Evolutionary conservation across 2,797 vertebrate species (phyloP).

Genomic region (Macropodus opercularis): DNA sequence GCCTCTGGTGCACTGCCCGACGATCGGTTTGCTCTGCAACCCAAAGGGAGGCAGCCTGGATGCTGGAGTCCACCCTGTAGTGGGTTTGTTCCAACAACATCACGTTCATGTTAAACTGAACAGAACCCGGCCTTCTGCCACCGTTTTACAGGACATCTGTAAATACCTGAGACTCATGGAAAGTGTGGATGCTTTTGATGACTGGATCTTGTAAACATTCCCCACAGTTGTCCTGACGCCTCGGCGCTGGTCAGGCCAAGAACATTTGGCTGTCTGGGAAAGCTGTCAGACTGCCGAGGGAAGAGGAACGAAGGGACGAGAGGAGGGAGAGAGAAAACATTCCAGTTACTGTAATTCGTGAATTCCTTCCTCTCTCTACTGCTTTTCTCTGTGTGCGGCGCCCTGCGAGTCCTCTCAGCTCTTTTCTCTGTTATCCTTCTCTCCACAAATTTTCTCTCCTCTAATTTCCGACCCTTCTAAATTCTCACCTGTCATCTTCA

Average conservation of each 20-base stretch:
- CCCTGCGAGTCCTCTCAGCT: neutral
- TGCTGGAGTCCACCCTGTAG: too few relatives aligned
- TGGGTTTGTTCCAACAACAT: conserved; percentile 31
- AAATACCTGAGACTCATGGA: conserved; percentile 32
- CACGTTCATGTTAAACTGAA: conserved; percentile 12
- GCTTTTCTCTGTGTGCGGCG: neutral
- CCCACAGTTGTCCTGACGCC: conserved; percentile 36
- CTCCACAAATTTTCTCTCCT: neutral
- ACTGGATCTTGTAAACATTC: conserved; percentile 40
- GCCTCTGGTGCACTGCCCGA: conserved; percentile 31
- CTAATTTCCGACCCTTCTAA: neutral
- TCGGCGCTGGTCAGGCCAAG: conserved; percentile 42
- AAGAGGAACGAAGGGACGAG: conserved; percentile 22
- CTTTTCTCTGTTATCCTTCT: neutral
- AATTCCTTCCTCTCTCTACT: neutral
- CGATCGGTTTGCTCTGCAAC: too few relatives aligned
- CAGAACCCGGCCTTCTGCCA: conserved; percentile 26
- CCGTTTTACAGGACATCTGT: conserved; percentile 22
- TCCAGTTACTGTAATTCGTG: conserved; percentile 9
- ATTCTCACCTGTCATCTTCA: conserved; percentile 26
- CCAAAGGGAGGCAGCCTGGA: too few relatives aligned
- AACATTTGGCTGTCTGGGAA: conserved; percentile 51
- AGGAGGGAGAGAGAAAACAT: neutral
- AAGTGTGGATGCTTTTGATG: conserved; percentile 28
- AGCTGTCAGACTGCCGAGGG: conserved; percentile 49